Evolutionary conservation across 2,113 vertebrate genomes (phyloP), one percentile per base, ranked within the genome.

Genomic region (Saccopteryx leptura): DNA sequence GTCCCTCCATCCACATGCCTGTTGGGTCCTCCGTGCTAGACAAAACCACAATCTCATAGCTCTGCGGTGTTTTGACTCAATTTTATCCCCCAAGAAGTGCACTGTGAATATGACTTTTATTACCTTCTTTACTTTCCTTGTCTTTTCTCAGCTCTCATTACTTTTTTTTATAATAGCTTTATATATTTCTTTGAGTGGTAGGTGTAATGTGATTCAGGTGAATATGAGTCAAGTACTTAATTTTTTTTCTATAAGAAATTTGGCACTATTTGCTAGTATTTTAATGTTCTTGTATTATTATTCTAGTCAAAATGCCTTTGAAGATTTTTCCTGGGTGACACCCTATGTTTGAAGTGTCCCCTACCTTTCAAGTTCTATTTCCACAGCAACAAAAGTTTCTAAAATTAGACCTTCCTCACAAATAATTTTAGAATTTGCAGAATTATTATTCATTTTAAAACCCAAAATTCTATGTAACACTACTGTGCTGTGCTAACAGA

Each of bases 151-250:
- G 26, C 5, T 89, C 79, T 60, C 21, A 5, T 26, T 66, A 5
- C 18, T 81, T 71, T 26, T 11, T 69, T 90, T 58, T 66, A 31
- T 74, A 95, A 66, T 58, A 75, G 15, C 7, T 82, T 50, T 50
- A 56, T 87, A 31, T 89, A 91, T 83, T 65, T 94, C 89, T 90
- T 87, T 85, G 68, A 88, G 61, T 68, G 17, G 39, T 58, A 58
- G 75, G 58, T n/a, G 14, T n/a, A 52, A 60, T 85, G 61, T 56
- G 50, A 74, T n/a, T 82, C 66, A 78, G 52, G 88, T 61, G 21
- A 80, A 39, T 76, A 66, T 61, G 74, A 83, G 54, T 75, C 17
- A 79, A 91, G 10, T 13, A 50, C 18, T 74, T 90, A 46, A n/a
- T 79, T 58, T 58, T 87, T 39, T 85, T 93, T 26, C 17, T 54